Percentiles rank a stretch among this genome's conserved stretches.
Conservation (phyloP, 1,140 invertebrate genomes). For the Pectinophora gossypiella region DNA sequence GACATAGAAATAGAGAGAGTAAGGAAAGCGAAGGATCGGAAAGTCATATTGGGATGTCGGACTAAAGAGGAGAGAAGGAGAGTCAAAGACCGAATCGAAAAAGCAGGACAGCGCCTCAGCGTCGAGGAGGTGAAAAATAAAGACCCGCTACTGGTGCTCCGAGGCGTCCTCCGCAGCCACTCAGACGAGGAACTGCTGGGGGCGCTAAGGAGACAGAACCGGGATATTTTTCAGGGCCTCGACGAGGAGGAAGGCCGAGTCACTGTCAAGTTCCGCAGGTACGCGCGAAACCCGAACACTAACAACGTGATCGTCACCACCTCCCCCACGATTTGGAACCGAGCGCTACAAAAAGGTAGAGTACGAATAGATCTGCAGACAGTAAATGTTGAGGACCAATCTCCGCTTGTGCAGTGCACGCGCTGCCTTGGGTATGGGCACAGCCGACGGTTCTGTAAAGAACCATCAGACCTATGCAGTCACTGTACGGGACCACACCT, state of each 20-base stretch:
- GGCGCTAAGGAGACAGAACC: constrained; percentile 16
- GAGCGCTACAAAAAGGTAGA: neutral
- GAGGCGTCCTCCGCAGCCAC: constrained; percentile 4
- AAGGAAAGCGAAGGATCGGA: constrained; percentile 13
- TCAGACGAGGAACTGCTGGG: constrained; percentile 17
- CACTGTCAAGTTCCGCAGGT: constrained; percentile 7
- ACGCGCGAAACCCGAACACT: constrained; percentile 13
- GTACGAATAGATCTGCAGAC: constrained; percentile 7
- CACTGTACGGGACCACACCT: constrained; percentile 16
- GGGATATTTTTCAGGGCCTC: constrained; percentile 3
- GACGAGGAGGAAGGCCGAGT: neutral
- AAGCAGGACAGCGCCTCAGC: neutral
- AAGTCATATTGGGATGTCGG: constrained; percentile 6
- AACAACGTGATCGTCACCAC: constrained; percentile 9
- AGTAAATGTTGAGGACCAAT: neutral
- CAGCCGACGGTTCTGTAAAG: constrained; percentile 7
- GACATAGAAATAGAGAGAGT: constrained; percentile 8
- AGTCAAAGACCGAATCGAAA: constrained; percentile 1
- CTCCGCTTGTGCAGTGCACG: constrained; percentile 5
- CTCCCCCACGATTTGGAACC: constrained; percentile 11
- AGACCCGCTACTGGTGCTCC: constrained; percentile 14
- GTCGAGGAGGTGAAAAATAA: constrained; percentile 16
- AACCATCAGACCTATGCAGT: constrained; percentile 5
- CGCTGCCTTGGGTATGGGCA: constrained; percentile 4
- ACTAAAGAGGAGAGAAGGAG: constrained; percentile 9